Percentiles rank a stretch among this genome's conserved stretches.
These are phyloP conservation scores for Paguma larvata DNA, from an alignment of 2,797 vertebrate genomes.

Conservation along the genomic window DNA sequence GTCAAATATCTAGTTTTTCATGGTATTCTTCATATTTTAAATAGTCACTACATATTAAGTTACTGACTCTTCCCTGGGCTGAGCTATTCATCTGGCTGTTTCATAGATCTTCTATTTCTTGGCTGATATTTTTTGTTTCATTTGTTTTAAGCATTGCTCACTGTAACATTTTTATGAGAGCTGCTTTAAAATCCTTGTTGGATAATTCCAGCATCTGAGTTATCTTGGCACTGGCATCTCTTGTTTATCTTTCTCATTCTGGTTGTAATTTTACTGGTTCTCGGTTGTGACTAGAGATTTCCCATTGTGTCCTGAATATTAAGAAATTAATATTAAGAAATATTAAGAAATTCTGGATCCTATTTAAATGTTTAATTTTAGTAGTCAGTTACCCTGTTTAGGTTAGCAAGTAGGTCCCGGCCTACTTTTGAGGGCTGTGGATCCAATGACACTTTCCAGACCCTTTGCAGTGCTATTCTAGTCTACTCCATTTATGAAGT, in stretches of 20 bases:
- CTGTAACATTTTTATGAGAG: constrained; percentile 7
- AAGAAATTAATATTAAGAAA: no score
- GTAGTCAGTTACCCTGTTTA: background rate
- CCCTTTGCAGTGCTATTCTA: background rate
- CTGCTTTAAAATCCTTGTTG: constrained; percentile 19
- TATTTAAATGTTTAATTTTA: constrained; percentile 35
- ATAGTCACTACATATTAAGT: background rate
- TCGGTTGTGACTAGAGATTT: background rate
- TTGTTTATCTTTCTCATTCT: constrained; percentile 7
- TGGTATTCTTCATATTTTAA: constrained; percentile 11
- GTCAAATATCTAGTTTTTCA: background rate
- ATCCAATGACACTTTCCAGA: background rate
- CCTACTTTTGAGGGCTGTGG: background rate
- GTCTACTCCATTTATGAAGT: background rate
- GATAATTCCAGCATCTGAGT: constrained; percentile 2
- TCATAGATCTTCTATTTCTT: background rate
- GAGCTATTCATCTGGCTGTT: background rate
- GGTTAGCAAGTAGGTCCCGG: background rate
- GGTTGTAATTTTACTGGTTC: constrained; percentile 26
- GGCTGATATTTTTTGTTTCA: constrained; percentile 5
- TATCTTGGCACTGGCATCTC: background rate
- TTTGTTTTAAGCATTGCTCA: background rate
- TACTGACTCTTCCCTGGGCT: background rate
- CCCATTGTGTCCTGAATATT: background rate
- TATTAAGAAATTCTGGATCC: background rate